Evolutionary conservation across 2,113 vertebrate genomes (phyloP), one percentile per base, ranked within the genome.

Genomic region (Ovis canadensis): DNA sequence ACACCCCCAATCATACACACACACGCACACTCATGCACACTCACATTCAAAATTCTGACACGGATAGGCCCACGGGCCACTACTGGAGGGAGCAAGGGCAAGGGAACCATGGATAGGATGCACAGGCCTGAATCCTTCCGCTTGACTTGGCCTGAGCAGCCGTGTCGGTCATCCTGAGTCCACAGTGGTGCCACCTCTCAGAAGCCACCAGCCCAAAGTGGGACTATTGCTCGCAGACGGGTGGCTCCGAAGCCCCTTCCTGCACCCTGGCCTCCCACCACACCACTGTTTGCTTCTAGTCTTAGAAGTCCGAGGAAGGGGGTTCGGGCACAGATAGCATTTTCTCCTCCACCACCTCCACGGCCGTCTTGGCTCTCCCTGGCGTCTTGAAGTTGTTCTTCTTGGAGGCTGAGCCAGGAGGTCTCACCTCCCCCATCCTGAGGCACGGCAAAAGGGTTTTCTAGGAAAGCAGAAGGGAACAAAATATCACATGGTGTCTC

Each of bases 171-270:
- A 36, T 52, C 16, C 3, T 60, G 81, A 97, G 97, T 94, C 92
- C 90, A 31, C 27, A 21, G 45, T 0, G 48, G 74, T 21, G 33
- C 92, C 98, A 78, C 86, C 91, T 96, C 89, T 94, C 90, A 94
- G 85, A 97, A 97, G 97, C 89, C 97, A 81, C 97, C 77, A 2
- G 90, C 93, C 98, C 98, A 83, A 48, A 96, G 97, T 93, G 92
- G 97, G 98, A 98, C 98, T 99, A 99, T 99, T 99, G 99, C 99
- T 99, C 98, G 94, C 86, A 82, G 95, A 87, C 74, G 8, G 23
- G 92, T 92, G 97, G 97, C 96, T 98, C 88, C 71, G 62, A 40
- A 96, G 60, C 92, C 78, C 95, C 60, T 88, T 96, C 91, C 59
- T 45, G 90, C 31, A 57, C 74, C 55, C 93, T 1, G 4, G 62